Evolutionary conservation across 2,113 vertebrate genomes (phyloP).

Genomic region (Nothocercus nigrocapillus): DNA sequence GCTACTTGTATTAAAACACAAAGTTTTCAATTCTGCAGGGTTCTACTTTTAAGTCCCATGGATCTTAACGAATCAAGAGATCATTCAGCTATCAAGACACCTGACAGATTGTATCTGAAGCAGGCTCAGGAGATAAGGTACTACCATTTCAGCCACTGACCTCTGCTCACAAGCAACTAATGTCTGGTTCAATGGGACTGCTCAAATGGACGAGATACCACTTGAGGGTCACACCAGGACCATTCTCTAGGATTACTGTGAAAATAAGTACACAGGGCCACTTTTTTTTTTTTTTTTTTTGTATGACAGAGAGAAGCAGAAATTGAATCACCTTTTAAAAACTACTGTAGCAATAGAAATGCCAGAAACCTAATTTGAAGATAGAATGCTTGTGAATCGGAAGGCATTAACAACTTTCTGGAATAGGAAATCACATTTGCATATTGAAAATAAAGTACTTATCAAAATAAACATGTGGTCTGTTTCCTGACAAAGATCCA

Average conservation of each 20-base stretch:
- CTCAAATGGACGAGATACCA: neutral
- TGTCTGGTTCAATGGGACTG: neutral
- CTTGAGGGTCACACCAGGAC: neutral
- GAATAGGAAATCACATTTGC: neutral
- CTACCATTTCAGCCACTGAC: neutral
- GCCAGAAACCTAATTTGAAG: neutral
- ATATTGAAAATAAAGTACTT: neutral
- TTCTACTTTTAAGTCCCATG: neutral
- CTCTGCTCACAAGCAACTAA: neutral
- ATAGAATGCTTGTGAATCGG: too few relatives aligned
- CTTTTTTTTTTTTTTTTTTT: neutral
- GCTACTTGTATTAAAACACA: neutral
- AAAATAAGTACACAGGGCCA: neutral
- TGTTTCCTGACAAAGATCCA: neutral
- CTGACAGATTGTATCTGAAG: neutral
- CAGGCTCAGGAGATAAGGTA: neutral
- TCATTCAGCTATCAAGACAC: neutral
- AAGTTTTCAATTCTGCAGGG: neutral
- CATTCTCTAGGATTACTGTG: neutral
- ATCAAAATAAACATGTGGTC: neutral
- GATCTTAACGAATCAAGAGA: neutral
- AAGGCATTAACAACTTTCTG: neutral
- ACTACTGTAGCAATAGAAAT: neutral
- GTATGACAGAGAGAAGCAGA: neutral
- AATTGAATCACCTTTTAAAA: neutral